A percentile compares a stretch with the other conserved stretches of the same genome.
Conservation (phyloP, 2,113 vertebrate species). For the Hemichromis elongatus region DNA sequence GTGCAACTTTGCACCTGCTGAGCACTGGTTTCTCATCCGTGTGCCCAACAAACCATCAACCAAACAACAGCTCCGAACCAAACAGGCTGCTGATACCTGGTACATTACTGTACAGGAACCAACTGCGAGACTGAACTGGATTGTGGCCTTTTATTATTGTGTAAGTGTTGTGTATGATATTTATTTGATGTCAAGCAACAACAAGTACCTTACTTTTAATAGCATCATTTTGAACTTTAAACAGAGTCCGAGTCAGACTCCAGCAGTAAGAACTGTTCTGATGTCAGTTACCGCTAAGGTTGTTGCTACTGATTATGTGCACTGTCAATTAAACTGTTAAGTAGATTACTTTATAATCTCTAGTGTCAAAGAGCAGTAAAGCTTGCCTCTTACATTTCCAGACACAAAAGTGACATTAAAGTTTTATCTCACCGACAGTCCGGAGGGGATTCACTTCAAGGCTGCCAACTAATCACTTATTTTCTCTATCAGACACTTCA, state of each 20-base stretch:
- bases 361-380: neutral
- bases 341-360: neutral
- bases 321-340: neutral
- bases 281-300: neutral
- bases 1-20: neutral
- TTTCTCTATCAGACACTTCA: neutral
- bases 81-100: neutral
- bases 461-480: neutral
- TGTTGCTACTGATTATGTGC: neutral
- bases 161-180: neutral
- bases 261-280: neutral
- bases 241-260: neutral
- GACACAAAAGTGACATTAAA: neutral
- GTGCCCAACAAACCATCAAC: conserved; percentile 8
- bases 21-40: neutral
- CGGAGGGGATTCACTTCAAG: neutral
- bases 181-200: neutral
- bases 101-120: neutral
- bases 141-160: neutral
- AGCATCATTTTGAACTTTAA: neutral
- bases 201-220: neutral
- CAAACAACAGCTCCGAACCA: neutral
- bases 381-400: neutral
- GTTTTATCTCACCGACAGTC: neutral
- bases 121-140: neutral